Conservation (phyloP, 2,113 vertebrate species). For the Antechinus flavipes region DNA sequence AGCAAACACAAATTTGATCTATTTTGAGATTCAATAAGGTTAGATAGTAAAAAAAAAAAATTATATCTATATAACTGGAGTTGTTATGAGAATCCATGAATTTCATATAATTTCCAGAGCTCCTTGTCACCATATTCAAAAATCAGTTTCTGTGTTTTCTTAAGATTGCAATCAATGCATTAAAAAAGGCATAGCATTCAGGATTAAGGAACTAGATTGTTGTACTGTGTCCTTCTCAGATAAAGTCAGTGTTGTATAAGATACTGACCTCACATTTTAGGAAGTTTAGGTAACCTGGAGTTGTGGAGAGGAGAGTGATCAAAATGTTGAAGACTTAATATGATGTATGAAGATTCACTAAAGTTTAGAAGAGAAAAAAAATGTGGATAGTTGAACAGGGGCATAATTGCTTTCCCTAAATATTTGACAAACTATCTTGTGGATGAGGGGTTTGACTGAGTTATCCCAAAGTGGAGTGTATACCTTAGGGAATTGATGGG, state of each 20-base stretch:
- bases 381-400: neutral
- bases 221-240: neutral
- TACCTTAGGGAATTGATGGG: neutral
- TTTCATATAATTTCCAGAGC: slow-evolving; percentile 27
- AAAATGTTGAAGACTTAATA: neutral
- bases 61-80: neutral
- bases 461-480: neutral
- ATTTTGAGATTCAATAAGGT: slow-evolving; percentile 10
- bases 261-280: neutral
- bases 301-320: neutral
- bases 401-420: neutral
- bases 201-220: neutral
- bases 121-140: neutral
- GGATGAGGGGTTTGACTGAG: neutral
- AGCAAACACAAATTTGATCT: neutral
- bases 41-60: neutral
- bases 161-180: neutral
- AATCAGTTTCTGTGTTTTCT: neutral
- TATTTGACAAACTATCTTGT: neutral
- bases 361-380: neutral
- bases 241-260: neutral
- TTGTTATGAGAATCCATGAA: slow-evolving; percentile 31
- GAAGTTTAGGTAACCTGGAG: neutral
- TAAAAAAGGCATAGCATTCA: neutral
- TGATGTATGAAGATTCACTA: neutral